These are phyloP conservation scores for Proteles cristata DNA, from an alignment of 2,113 vertebrate species.

Conservation along the genomic window DNA sequence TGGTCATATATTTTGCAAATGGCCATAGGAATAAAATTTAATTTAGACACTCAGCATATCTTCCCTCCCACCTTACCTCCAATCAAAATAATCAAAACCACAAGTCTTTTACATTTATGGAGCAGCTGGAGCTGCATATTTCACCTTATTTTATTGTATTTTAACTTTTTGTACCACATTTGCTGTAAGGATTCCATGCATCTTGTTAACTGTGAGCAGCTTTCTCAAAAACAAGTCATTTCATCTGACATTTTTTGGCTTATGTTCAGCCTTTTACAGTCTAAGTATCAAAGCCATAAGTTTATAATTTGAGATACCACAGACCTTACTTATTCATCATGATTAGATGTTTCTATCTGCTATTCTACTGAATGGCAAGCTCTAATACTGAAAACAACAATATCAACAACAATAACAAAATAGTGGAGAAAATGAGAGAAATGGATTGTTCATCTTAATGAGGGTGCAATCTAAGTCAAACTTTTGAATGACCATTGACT, in stretches of 20 bases:
- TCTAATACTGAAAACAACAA: constrained; percentile 56
- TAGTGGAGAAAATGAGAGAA: background rate
- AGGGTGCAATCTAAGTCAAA: background rate
- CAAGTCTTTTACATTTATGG: constrained; percentile 13
- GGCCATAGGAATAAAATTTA: constrained; percentile 47
- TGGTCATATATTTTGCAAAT: constrained; percentile 56
- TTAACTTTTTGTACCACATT: constrained; percentile 53
- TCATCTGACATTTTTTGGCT: constrained; percentile 52
- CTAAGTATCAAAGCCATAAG: constrained; percentile 40
- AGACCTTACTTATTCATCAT: constrained; percentile 35
- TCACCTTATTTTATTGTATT: constrained; percentile 67
- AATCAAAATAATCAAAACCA: constrained; percentile 64
- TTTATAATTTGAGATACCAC: constrained; percentile 49
- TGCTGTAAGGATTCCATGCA: background rate
- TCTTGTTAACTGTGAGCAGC: constrained; percentile 33
- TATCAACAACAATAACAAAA: background rate
- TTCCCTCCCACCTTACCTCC: constrained; percentile 3
- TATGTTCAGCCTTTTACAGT: constrained; percentile 45
- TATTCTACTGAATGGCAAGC: background rate
- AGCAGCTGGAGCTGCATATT: constrained; percentile 61
- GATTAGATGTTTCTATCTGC: constrained; percentile 37
- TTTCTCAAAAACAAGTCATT: constrained; percentile 51
- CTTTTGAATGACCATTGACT: constrained; percentile 37
- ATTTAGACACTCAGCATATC: constrained; percentile 57
- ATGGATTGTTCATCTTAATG: background rate